Percentiles rank a stretch among this genome's conserved stretches.
phyloP scores from a whole-genome alignment of 2,888 invertebrate species.

The Acleris laterana region DNA sequence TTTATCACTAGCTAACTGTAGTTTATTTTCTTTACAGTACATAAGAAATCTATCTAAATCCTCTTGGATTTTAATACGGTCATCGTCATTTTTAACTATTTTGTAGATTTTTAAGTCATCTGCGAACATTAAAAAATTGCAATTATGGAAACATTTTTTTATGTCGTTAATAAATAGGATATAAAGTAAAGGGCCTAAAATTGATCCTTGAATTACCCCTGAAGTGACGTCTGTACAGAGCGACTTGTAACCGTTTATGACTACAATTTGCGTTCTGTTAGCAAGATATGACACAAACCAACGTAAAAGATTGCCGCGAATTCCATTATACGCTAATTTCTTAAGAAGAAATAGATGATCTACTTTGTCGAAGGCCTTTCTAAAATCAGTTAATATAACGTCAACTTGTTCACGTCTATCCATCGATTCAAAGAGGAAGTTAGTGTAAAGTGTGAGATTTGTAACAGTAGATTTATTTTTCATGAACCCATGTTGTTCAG shows the following conservation, averaged over 20 bases:
- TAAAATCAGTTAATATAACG: not conserved
- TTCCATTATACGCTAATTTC: slow-evolving; percentile 31
- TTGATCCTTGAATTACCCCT: slow-evolving; percentile 23
- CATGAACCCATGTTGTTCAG: slow-evolving; percentile 14
- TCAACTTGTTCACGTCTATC: not conserved
- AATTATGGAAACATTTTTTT: slow-evolving; percentile 1
- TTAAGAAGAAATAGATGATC: not conserved
- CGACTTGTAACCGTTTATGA: slow-evolving; percentile 18
- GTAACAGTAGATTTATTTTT: slow-evolving; percentile 1
- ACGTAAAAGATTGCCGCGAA: slow-evolving; percentile 22
- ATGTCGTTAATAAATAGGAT: not conserved
- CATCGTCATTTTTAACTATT: not conserved
- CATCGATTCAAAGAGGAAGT: slow-evolving; percentile 1
- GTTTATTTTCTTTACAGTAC: slow-evolving; percentile 11
- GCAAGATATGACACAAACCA: slow-evolving; percentile 38
- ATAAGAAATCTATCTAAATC: not conserved
- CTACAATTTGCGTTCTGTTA: slow-evolving; percentile 29
- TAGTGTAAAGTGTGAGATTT: slow-evolving; percentile 5
- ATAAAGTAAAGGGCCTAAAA: slow-evolving; percentile 8
- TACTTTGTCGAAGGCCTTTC: slow-evolving; percentile 12
- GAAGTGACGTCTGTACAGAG: not conserved
- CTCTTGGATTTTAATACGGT: slow-evolving; percentile 2
- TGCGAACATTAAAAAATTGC: slow-evolving; percentile 14
- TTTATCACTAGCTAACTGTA: slow-evolving; percentile 15
- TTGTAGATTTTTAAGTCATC: slow-evolving; percentile 23